These are phyloP conservation scores for Dendrophyllia cribrosa DNA, from an alignment of 64 coral and sea anemone species.

Conservation along the genomic window DNA sequence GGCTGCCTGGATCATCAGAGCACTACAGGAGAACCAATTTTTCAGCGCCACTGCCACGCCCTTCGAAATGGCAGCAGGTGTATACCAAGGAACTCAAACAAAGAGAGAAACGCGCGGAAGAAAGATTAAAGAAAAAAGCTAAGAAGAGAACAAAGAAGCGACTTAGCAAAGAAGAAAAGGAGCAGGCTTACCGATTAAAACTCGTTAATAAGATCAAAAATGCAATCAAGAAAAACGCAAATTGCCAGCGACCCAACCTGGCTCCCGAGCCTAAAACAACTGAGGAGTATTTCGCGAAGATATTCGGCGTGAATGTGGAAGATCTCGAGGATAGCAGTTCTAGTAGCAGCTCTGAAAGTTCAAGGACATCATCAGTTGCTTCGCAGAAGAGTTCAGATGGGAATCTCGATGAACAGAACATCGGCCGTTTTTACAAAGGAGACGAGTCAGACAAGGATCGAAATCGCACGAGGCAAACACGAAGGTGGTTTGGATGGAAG, in stretches of 20 bases:
- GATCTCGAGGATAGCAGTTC: not conserved
- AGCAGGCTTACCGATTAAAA: not conserved
- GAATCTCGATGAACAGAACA: not conserved
- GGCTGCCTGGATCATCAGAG: not conserved
- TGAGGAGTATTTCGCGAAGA: not conserved
- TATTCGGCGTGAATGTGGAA: not conserved
- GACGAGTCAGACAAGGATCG: not conserved
- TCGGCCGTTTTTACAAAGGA: not conserved
- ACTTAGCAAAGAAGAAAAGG: not conserved
- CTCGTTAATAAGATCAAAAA: conserved; percentile 19
- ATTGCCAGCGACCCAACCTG: no score
- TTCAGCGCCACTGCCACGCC: not conserved
- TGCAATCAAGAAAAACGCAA: not conserved
- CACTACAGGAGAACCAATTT: not conserved
- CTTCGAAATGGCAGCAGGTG: not conserved
- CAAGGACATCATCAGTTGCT: not conserved
- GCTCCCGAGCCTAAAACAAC: not conserved
- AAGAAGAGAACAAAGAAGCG: not conserved
- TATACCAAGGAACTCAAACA: not conserved
- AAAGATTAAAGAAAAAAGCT: not conserved
- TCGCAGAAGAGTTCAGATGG: not conserved
- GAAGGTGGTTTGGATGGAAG: not conserved
- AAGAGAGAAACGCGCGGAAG: not conserved
- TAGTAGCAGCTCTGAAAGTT: not conserved
- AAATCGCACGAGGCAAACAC: not conserved